A percentile compares a stretch with the other conserved stretches of the same genome.
phyloP scores from a whole-genome alignment of 2,888 invertebrate species.

The Caenorhabditis sinica region DNA sequence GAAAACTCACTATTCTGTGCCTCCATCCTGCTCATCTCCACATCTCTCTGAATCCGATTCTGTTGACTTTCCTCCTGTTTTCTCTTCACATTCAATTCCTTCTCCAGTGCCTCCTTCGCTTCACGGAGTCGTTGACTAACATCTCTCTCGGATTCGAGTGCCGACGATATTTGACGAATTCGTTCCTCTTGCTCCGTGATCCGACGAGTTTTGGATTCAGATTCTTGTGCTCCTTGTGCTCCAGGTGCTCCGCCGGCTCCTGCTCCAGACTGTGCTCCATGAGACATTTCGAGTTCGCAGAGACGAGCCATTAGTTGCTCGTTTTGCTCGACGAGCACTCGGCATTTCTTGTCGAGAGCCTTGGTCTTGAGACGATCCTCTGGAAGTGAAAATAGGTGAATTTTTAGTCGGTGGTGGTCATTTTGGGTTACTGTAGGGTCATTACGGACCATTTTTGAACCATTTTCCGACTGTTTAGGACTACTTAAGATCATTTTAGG shows the following conservation, averaged over 20 bases:
- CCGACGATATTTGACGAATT: constrained; percentile 43
- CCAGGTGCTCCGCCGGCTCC: not conserved
- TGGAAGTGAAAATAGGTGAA: no score
- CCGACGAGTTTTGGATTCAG: constrained; percentile 17
- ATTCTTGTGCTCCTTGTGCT: constrained; percentile 32
- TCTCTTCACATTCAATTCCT: constrained; percentile 38
- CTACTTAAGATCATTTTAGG: not conserved
- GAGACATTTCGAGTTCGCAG: constrained; percentile 72
- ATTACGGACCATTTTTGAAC: not conserved
- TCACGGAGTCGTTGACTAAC: constrained; percentile 46
- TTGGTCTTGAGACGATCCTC: constrained; percentile 80
- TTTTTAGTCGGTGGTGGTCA: no score
- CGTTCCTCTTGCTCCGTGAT: constrained; percentile 40
- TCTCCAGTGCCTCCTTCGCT: constrained; percentile 45
- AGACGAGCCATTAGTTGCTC: constrained; percentile 76
- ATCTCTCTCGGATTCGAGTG: constrained; percentile 53
- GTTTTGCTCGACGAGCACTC: constrained; percentile 78
- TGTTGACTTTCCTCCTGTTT: constrained; percentile 31
- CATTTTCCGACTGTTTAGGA: not conserved
- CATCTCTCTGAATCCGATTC: constrained; percentile 22
- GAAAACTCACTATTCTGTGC: constrained; percentile 53
- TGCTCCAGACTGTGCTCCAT: not conserved
- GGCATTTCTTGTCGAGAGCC: constrained; percentile 79
- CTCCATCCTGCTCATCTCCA: constrained; percentile 49
- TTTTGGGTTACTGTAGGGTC: no score